These are phyloP conservation scores for Theodoxus fluviatilis DNA, from an alignment of 2,888 invertebrate species.

Conservation along the genomic window DNA sequence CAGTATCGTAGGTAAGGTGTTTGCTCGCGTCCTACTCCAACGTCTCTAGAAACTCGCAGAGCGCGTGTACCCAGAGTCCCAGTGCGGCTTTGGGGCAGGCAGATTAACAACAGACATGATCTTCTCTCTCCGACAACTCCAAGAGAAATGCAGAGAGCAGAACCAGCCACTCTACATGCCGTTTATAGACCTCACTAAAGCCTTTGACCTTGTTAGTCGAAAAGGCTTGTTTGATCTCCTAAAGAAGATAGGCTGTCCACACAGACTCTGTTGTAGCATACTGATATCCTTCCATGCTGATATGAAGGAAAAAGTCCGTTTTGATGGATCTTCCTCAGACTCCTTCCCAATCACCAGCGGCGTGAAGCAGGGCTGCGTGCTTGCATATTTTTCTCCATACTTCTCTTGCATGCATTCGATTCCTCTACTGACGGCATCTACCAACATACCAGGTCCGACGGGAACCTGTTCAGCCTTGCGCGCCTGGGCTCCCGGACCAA, in stretches of 20 bases:
- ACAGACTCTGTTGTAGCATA: conserved; percentile 25
- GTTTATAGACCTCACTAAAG: conserved; percentile 34
- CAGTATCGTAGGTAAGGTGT: conserved; percentile 20
- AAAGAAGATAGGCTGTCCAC: conserved; percentile 20
- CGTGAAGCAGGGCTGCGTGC: conserved; percentile 17
- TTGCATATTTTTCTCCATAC: too few relatives aligned
- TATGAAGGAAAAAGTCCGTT: conserved; percentile 29
- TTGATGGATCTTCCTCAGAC: too few relatives aligned
- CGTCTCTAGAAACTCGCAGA: conserved; percentile 28
- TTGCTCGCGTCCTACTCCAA: background rate
- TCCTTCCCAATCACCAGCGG: too few relatives aligned
- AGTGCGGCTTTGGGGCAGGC: conserved; percentile 32
- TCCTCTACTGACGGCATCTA: too few relatives aligned
- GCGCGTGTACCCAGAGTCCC: conserved; percentile 33
- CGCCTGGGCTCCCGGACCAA: too few relatives aligned
- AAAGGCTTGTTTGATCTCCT: conserved; percentile 32
- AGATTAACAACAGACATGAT: conserved; percentile 31
- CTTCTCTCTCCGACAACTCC: conserved; percentile 24
- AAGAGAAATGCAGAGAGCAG: conserved; percentile 29
- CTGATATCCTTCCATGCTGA: conserved; percentile 29
- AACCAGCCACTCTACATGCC: conserved; percentile 29
- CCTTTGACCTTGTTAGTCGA: conserved; percentile 26
- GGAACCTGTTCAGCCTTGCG: too few relatives aligned
- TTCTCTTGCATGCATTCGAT: too few relatives aligned
- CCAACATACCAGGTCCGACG: too few relatives aligned